Percentiles rank a stretch among this genome's conserved stretches.
Conservation (phyloP, 2,113 vertebrate species). For the Sander lucioperca region DNA sequence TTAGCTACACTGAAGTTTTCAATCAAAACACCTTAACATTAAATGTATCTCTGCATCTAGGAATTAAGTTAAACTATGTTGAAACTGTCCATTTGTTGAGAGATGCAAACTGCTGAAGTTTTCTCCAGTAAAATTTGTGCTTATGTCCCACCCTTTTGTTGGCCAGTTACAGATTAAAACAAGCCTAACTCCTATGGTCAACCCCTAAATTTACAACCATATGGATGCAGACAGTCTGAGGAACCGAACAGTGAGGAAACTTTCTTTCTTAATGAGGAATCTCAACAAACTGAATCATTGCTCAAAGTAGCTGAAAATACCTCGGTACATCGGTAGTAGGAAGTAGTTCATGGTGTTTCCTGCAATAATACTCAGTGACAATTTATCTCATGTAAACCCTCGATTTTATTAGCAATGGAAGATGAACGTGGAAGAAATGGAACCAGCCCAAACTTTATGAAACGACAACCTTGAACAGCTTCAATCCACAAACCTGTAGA, state of each 20-base stretch:
- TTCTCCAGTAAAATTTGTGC: slow-evolving; percentile 26
- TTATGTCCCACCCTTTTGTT: neutral
- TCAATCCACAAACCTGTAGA: too few species aligned
- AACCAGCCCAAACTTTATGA: neutral
- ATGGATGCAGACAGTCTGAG: neutral
- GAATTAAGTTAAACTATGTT: neutral
- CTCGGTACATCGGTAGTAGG: neutral
- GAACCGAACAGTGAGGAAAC: neutral
- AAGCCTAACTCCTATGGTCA: too few species aligned
- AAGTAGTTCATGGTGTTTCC: neutral
- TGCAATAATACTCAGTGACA: neutral
- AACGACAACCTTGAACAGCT: too few species aligned
- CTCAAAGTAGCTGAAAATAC: too few species aligned
- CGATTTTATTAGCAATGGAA: neutral
- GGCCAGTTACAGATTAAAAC: neutral
- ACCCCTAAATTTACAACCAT: neutral
- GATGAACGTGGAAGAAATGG: neutral
- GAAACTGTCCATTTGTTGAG: neutral
- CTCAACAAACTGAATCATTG: too few species aligned
- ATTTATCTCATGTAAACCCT: neutral
- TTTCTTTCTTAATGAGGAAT: neutral
- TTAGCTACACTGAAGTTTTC: slow-evolving; percentile 20
- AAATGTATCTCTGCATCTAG: slow-evolving; percentile 15
- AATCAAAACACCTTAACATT: slow-evolving; percentile 13
- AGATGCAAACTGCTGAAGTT: too few species aligned